A percentile compares a stretch with the other conserved stretches of the same genome.
Conservation (phyloP, 2,113 vertebrate species). For the Xiphophorus maculatus region DNA sequence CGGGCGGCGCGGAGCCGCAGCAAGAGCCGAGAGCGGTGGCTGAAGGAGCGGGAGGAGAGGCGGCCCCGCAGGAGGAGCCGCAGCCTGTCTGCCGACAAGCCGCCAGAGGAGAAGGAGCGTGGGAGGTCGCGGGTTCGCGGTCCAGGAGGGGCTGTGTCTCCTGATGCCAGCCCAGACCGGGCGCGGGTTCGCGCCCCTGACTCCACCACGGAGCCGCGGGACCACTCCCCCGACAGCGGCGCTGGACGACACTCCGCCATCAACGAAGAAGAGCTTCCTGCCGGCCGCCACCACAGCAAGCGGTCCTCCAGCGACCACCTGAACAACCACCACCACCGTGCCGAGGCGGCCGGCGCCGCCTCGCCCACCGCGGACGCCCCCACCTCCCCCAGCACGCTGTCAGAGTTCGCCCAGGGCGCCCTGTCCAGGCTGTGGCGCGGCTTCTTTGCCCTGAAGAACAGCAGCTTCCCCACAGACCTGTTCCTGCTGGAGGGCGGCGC, state of each 20-base stretch:
- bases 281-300: slow-evolving; percentile 78
- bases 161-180: slow-evolving; percentile 89
- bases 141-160: slow-evolving; percentile 68
- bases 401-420: slow-evolving; percentile 88
- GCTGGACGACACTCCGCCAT: slow-evolving; percentile 33
- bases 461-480: slow-evolving; percentile 96
- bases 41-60: slow-evolving; percentile 84
- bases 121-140: slow-evolving; percentile 81
- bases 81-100: slow-evolving; percentile 85
- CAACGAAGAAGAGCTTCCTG: slow-evolving; percentile 52
- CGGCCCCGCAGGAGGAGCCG: slow-evolving; percentile 83
- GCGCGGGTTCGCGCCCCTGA: slow-evolving; percentile 86
- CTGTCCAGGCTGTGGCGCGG: slow-evolving; percentile 93
- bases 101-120: slow-evolving; percentile 79
- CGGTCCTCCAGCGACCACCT: slow-evolving; percentile 77
- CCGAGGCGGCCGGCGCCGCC: slow-evolving; percentile 70
- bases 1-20: slow-evolving; percentile 81
- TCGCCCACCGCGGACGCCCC: slow-evolving; percentile 69
- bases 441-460: slow-evolving; percentile 96
- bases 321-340: slow-evolving; percentile 85
- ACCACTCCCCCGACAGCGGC: slow-evolving; percentile 80
- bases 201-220: slow-evolving; percentile 83
- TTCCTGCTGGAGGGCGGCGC: slow-evolving; percentile 93
- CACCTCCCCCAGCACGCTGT: slow-evolving; percentile 85
- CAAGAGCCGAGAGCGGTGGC: slow-evolving; percentile 91